Base-by-base conservation (phyloP, 2,113 vertebrate genomes). In the Perca schrenkii region DNA sequence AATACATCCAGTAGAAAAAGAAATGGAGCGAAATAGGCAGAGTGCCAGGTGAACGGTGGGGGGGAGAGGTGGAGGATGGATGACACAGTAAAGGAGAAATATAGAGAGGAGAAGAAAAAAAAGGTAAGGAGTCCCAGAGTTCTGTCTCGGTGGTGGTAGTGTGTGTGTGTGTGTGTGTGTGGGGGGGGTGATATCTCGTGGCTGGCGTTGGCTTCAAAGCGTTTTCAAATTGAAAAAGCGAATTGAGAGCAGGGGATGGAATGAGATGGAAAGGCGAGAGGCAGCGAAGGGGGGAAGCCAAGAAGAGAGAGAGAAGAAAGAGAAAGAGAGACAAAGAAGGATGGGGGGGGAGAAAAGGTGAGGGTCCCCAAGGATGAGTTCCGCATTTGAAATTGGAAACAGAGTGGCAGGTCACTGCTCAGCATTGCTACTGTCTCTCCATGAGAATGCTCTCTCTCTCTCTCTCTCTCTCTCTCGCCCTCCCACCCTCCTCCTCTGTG, bases 171-270 rank as follows among this genome's bases (percentile, higher is more conserved):
- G n/a, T n/a, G n/a, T n/a, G n/a, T n/a, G n/a, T n/a, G n/a, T n/a
- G n/a, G n/a, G 74, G 47, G 53, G 52, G 80, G 79, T 86, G 79
- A 49, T 34, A 34, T 85, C 85, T 72, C 28, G 56, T 34, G 8
- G 63, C 86, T 91, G 88, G 84, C 77, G 12, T 74, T 68, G 77
- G 72, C 90, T 93, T 95, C 92, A 94, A 94, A 95, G 94, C 31
- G 31, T 85, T 87, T 86, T 36, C 17, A 92, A 93, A 94, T 90
- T 92, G 91, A 93, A 92, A 91, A 93, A 91, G 74, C 14, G 86
- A 91, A 91, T 87, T 84, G 86, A 86, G 88, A 90, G 77, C 62
- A 86, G 90, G 8, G 40, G 73, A 82, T 74, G 74, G 79, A 84
- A 88, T 82, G 88, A 89, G 88, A 89, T 67, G 47, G 77, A 90